Evolutionary conservation across 2,888 invertebrate genomes (phyloP).

Genomic region (Pristionchus mayeri): DNA sequence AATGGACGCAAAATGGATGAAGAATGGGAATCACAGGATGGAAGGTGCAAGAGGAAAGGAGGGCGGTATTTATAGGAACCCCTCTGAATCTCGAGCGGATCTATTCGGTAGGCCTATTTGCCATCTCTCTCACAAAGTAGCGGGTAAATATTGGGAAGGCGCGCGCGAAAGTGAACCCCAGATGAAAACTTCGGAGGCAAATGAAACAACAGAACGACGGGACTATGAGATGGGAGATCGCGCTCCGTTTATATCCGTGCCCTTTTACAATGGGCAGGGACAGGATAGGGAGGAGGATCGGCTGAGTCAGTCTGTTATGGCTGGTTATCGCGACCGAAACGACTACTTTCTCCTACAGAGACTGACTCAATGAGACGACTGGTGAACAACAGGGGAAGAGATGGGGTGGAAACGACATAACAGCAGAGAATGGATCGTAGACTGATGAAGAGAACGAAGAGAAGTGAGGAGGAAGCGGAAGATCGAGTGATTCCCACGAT

Average conservation of each 20-base stretch:
- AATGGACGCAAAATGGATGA: not conserved
- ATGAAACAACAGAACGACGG: not conserved
- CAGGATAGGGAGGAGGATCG: not conserved
- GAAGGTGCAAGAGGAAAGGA: not conserved
- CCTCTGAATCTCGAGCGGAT: not conserved
- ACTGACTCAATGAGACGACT: not conserved
- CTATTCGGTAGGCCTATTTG: conserved; percentile 15
- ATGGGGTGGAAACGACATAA: not conserved
- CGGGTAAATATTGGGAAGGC: conserved; percentile 34
- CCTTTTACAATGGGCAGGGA: conserved; percentile 22
- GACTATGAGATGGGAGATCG: not conserved
- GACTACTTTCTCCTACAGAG: not conserved
- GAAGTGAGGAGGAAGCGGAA: not conserved
- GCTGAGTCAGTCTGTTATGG: conserved; percentile 37
- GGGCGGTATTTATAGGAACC: not conserved
- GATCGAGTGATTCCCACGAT: conserved; percentile 1
- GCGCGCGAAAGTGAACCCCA: not conserved
- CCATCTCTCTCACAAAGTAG: conserved; percentile 11
- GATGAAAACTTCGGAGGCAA: not conserved
- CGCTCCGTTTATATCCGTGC: conserved; percentile 2
- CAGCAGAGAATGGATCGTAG: not conserved
- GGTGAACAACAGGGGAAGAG: too few species aligned
- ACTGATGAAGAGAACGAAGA: not conserved
- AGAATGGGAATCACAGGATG: too few species aligned
- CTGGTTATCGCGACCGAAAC: not conserved